Base-by-base conservation (phyloP, 2,888 invertebrate species). In the Tinea semifulvella region DNA sequence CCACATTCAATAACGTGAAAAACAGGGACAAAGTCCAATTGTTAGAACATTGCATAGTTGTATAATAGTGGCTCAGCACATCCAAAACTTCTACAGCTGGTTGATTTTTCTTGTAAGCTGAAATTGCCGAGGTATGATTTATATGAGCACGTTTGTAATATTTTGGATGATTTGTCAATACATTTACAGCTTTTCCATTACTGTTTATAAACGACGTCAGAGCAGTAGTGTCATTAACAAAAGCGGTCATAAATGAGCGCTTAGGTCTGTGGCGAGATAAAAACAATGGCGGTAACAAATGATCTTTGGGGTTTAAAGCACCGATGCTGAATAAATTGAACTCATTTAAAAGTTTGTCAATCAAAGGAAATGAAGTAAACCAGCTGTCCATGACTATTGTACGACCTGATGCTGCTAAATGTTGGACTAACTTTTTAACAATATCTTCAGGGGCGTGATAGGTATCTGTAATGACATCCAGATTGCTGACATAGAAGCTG, bases 41-140 rank as follows among this genome's bases (percentile, higher is more conserved):
- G 49, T 77, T 76, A n/a, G 70, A 68, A 46, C 68, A 61, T 46
- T 76, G 72, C 65, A 72, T 64, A 3, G 77, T 73, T 0, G 77
- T 77, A 47, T 80, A 80, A 53, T 74, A 74, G 56, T 74, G 65
- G 68, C 76, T 75, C 6, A 80, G 52, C 6, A 80, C 74, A 55
- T 75, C 72, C 7, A 72, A 49, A 7, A 79, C 71, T 61, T 72
- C 67, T 2, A 76, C 72, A 0, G 68, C 60, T 2, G 71, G 65
- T 25, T 70, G 65, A 48, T 71, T 61, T 51, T 66, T 77, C 49
- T 72, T 75, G 50, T 79, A 80, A 19, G 61, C 52, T 2, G 71
- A 65, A 3, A 70, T 67, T 3, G 65, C 67, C 22, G 70, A 65
- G 6, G 57, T 60, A 5, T 61, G 56, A 20, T 57, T 63, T 0